Evolutionary conservation across 2,888 invertebrate species (phyloP).

Genomic region (Pristionchus entomophagus): DNA sequence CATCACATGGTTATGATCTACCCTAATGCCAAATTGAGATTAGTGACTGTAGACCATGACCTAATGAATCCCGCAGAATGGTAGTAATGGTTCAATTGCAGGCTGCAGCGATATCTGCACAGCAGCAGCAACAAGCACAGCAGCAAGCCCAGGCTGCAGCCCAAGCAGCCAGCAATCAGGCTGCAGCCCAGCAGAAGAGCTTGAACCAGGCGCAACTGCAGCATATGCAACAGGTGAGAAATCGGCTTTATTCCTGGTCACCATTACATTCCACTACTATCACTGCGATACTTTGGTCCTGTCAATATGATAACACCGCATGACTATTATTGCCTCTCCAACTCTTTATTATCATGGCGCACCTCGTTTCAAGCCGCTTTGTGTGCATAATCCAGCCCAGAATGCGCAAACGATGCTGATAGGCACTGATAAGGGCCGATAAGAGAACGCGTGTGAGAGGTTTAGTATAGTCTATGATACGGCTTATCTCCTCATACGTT

Average conservation of each 20-base stretch:
- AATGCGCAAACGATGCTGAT: background rate
- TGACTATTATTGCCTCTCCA: slow-evolving; percentile 23
- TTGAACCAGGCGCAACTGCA: background rate
- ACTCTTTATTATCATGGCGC: background rate
- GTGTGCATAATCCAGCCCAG: background rate
- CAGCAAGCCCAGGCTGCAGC: background rate
- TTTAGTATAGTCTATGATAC: background rate
- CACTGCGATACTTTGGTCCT: background rate
- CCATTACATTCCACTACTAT: background rate
- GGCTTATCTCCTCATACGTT: slow-evolving; percentile 13
- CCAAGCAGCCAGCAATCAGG: background rate
- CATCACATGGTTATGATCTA: background rate
- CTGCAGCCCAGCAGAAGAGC: background rate
- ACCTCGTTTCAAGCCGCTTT: slow-evolving; percentile 25
- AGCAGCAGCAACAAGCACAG: background rate
- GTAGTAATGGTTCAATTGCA: background rate
- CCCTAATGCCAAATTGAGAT: background rate
- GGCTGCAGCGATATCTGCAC: background rate
- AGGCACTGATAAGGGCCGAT: background rate
- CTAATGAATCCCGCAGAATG: background rate
- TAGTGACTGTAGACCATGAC: background rate
- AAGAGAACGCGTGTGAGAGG: background rate
- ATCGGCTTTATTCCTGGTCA: no score
- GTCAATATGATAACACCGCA: background rate
- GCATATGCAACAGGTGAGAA: slow-evolving; percentile 29